Conservation (phyloP, 37 sponge, comb jelly and placozoan species). For the Spongilla lacustris region DNA sequence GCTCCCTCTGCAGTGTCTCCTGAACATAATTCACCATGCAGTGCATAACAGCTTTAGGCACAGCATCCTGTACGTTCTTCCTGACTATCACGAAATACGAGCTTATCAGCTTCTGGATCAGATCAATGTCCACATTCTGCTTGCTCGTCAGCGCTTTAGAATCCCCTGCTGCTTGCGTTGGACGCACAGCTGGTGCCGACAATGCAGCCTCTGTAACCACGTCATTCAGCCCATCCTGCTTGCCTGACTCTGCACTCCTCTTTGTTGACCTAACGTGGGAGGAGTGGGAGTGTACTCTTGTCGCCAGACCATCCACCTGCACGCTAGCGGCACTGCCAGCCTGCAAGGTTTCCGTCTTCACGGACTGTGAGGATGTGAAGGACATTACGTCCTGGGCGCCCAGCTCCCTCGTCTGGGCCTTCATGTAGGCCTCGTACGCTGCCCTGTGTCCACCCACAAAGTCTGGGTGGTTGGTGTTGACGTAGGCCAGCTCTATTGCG, state of each 20-base stretch:
- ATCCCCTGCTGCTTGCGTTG: background rate
- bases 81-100: conserved; percentile 94
- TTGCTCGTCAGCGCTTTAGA: conserved; percentile 9
- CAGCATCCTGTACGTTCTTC: conserved; percentile 93
- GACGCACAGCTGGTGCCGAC: background rate
- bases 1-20: conserved; percentile 83
- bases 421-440: conserved; percentile 79
- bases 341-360: background rate
- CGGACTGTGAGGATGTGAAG: background rate
- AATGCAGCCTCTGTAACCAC: background rate
- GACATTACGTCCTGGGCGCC: background rate
- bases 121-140: conserved; percentile 75
- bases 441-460: conserved; percentile 90
- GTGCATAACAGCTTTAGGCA: conserved; percentile 98
- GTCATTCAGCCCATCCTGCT: background rate
- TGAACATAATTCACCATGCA: conserved; percentile 93
- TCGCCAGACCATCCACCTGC: too few species aligned
- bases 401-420: conserved; percentile 43
- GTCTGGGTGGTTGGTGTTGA: conserved; percentile 99
- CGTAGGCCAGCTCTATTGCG: conserved; percentile 94
- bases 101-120: conserved; percentile 86
- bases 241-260: background rate
- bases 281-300: too few species aligned
- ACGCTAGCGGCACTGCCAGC: background rate
- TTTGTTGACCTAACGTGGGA: background rate